phyloP scores from a whole-genome alignment of 2,113 vertebrate genomes.

The Excalfactoria chinensis region DNA sequence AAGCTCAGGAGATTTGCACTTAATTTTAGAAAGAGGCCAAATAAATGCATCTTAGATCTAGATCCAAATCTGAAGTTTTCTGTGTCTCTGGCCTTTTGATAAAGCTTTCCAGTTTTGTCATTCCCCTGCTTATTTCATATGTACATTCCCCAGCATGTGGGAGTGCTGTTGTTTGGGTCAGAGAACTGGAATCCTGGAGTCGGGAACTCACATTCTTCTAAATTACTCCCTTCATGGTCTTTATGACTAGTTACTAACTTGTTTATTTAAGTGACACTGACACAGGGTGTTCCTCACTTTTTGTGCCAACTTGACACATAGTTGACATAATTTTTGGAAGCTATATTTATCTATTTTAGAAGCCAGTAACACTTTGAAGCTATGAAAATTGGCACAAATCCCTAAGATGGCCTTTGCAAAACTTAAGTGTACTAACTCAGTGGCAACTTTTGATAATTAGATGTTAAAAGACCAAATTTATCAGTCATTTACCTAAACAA shows the following conservation, averaged over 20 bases:
- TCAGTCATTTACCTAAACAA: background rate
- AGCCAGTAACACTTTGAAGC: constrained; percentile 16
- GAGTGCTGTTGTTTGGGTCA: constrained; percentile 64
- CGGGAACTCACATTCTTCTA: constrained; percentile 46
- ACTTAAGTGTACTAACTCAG: background rate
- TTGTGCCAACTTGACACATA: constrained; percentile 35
- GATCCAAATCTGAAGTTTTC: constrained; percentile 31
- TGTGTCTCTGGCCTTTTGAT: constrained; percentile 4
- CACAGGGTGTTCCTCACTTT: constrained; percentile 50
- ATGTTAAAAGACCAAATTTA: constrained; percentile 3
- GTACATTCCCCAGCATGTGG: constrained; percentile 47
- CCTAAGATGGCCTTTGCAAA: background rate
- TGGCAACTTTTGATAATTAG: background rate
- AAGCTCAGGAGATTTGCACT: background rate
- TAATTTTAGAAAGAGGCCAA: constrained; percentile 14
- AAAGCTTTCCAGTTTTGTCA: constrained; percentile 34
- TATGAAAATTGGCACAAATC: background rate
- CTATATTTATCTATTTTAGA: constrained; percentile 27
- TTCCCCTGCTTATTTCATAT: background rate
- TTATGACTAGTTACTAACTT: constrained; percentile 43
- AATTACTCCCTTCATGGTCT: constrained; percentile 30
- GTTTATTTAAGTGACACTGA: constrained; percentile 44
- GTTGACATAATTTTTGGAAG: constrained; percentile 53
- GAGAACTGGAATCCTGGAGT: constrained; percentile 55
- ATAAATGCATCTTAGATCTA: background rate